These are phyloP conservation scores for Cydia fagiglandana DNA, from an alignment of 1,140 invertebrate genomes.

Conservation along the genomic window DNA sequence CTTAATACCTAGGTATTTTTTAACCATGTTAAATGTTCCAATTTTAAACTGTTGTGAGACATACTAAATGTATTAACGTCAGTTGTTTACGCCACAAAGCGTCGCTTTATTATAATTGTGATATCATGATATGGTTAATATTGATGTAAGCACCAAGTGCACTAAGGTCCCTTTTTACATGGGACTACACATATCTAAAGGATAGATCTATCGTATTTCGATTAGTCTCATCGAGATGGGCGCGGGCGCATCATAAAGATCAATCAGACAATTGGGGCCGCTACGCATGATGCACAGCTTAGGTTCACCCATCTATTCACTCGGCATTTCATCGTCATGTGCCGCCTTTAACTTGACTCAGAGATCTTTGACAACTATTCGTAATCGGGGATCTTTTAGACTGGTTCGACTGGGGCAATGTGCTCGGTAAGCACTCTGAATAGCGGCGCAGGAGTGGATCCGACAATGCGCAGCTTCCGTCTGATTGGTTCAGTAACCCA, in stretches of 20 bases:
- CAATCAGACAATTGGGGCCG: conserved; percentile 76
- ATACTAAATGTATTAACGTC: too few species aligned
- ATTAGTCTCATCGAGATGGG: conserved; percentile 43
- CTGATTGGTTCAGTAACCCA: background rate
- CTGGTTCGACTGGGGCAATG: conserved; percentile 41
- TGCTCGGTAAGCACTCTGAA: conserved; percentile 15
- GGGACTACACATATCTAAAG: background rate
- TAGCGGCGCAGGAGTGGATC: background rate
- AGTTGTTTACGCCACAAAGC: background rate
- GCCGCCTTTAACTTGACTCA: background rate
- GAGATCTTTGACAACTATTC: background rate
- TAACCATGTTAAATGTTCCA: too few species aligned
- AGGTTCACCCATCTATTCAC: conserved; percentile 50
- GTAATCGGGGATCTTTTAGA: background rate
- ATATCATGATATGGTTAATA: background rate
- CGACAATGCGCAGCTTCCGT: conserved; percentile 30
- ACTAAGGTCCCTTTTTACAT: background rate
- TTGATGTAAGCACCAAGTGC: background rate
- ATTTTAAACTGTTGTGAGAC: too few species aligned
- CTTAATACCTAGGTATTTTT: too few species aligned
- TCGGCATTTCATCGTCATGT: conserved; percentile 23
- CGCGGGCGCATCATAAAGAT: conserved; percentile 72
- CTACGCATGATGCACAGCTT: conserved; percentile 70
- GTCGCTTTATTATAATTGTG: background rate
- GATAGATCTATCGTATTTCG: conserved; percentile 2